Evolutionary conservation across 2,113 vertebrate genomes (phyloP), one percentile per base, ranked within the genome.

Genomic region (Picathartes gymnocephalus): DNA sequence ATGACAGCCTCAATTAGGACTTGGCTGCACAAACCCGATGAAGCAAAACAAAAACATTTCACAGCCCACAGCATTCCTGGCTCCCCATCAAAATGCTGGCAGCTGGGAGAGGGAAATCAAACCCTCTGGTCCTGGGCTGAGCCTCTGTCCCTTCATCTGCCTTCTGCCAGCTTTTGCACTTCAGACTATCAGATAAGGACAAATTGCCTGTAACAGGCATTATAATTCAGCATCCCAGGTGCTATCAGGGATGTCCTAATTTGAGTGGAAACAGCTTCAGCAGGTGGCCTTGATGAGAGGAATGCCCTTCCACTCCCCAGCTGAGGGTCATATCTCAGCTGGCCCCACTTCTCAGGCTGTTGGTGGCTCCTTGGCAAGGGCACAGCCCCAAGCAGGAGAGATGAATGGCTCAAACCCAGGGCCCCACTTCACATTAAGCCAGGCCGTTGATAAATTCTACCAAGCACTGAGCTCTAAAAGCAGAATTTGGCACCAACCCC

Each of bases 41-140:
- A 88, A 88, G 91, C 19, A 7, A 96, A 97, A 96, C 94, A 92
- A 95, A 95, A 96, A 83, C 92, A 95, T 72, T 94, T 96, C 92
- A 90, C 94, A 90, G 95, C 86, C 96, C 86, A 61, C 93, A 95
- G 88, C 90, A 71, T 94, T 96, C 85, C 92, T 94, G 93, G 90
- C 88, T 96, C 81, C 42, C 68, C 16, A 11, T 81, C 90, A 92
- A 87, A 86, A 94, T 1, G 15, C 62, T 97, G 95, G 90, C 96
- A 96, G 80, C 11, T 1, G 0, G 73, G 70, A 88, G 71, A 88
- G 53, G 45, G 51, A 95, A 96, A 71, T 83, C 61, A 80, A 86
- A 76, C 71, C 64, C 80, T 65, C 78, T 8, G 1, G 44, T 50
- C 58, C 35, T 3, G 6, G 57, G 37, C 48, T 80, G 11, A 82